Evolutionary conservation across 2,888 invertebrate species (phyloP).

Genomic region (Ichneumoninae sp.): DNA sequence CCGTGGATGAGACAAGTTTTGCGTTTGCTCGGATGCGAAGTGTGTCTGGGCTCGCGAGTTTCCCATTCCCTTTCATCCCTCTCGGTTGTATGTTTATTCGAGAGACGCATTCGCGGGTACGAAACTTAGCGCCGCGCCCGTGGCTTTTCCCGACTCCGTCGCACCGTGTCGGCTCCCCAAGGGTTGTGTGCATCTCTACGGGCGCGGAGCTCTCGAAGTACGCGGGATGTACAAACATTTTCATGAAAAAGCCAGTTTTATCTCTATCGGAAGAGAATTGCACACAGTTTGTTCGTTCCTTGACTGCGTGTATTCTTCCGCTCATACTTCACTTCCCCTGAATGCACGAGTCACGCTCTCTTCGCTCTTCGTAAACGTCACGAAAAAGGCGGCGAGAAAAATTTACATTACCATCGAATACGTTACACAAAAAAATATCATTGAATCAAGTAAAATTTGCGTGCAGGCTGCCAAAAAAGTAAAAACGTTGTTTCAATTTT

Average conservation of each 20-base stretch:
- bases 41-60: conserved; percentile 28
- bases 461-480: too few relatives aligned
- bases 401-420: background rate
- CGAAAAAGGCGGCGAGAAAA: background rate
- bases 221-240: conserved; percentile 40
- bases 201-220: conserved; percentile 23
- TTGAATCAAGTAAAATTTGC: too few relatives aligned
- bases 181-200: conserved; percentile 2
- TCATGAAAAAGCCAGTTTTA: conserved; percentile 34
- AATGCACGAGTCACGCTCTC: conserved; percentile 4
- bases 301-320: background rate
- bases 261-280: conserved; percentile 32
- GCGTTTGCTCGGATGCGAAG: conserved; percentile 49
- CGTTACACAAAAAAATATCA: too few relatives aligned
- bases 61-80: conserved; percentile 25
- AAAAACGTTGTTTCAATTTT: too few relatives aligned
- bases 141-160: conserved; percentile 16
- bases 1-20: conserved; percentile 51
- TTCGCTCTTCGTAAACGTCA: background rate
- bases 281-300: background rate
- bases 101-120: conserved; percentile 59
- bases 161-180: conserved; percentile 5
- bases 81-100: conserved; percentile 55
- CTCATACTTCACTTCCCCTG: background rate
- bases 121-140: conserved; percentile 61